Percentiles rank a stretch among this genome's conserved stretches.
These are phyloP conservation scores for Sphaerophoria rueppellii DNA, from an alignment of 2,888 invertebrate genomes.

Conservation along the genomic window DNA sequence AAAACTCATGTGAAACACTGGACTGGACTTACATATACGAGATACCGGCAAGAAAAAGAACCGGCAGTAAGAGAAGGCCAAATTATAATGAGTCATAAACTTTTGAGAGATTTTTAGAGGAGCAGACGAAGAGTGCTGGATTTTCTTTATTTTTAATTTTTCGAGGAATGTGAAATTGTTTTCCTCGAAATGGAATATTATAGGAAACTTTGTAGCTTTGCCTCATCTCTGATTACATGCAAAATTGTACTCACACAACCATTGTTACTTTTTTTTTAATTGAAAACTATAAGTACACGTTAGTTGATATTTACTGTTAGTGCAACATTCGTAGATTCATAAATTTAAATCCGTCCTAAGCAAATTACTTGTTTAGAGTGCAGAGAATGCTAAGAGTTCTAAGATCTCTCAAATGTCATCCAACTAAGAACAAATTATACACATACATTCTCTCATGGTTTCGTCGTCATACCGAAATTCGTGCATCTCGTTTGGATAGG, in stretches of 20 bases:
- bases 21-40: not conserved
- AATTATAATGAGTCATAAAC: conserved; percentile 40
- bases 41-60: conserved; percentile 28
- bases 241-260: not conserved
- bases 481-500: not conserved
- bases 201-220: not conserved
- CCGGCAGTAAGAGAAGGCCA: conserved; percentile 32
- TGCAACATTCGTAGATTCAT: too few species aligned
- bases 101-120: conserved; percentile 27
- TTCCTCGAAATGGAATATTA: conserved; percentile 12
- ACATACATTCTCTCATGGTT: not conserved
- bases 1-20: not conserved
- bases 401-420: too few species aligned
- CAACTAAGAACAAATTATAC: too few species aligned
- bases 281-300: too few species aligned
- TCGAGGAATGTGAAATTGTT: conserved; percentile 42
- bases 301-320: too few species aligned
- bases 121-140: conserved; percentile 43
- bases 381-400: too few species aligned
- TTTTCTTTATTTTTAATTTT: conserved; percentile 12
- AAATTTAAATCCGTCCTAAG: too few species aligned
- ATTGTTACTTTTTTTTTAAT: too few species aligned
- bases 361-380: too few species aligned
- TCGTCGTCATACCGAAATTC: not conserved
- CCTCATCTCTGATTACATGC: not conserved